Evolutionary conservation across 2,888 invertebrate species (phyloP).

Genomic region (Chalcis sispes): DNA sequence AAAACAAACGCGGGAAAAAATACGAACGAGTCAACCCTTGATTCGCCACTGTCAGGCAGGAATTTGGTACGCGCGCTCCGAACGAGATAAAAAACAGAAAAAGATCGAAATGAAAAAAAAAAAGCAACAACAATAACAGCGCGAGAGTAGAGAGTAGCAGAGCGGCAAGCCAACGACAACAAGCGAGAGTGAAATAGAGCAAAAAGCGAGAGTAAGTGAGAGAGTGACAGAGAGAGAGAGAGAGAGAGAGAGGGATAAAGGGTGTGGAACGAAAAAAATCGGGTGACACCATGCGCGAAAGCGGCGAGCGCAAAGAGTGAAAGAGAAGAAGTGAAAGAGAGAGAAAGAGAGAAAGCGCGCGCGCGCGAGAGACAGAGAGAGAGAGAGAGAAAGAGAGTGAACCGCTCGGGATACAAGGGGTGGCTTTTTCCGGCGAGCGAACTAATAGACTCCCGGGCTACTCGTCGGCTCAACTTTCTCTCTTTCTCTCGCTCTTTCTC

Average conservation of each 20-base stretch:
- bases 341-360: slow-evolving; percentile 52
- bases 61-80: slow-evolving; percentile 40
- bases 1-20: slow-evolving; percentile 38
- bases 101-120: not conserved
- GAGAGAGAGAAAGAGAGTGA: slow-evolving; percentile 51
- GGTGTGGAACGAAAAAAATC: slow-evolving; percentile 58
- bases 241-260: slow-evolving; percentile 60
- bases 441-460: slow-evolving; percentile 73
- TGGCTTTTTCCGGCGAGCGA: slow-evolving; percentile 71
- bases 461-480: slow-evolving; percentile 66
- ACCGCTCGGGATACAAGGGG: slow-evolving; percentile 62
- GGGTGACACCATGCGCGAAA: slow-evolving; percentile 55
- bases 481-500: slow-evolving; percentile 58
- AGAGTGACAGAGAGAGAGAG: slow-evolving; percentile 52
- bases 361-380: slow-evolving; percentile 51
- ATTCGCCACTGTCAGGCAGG: slow-evolving; percentile 48
- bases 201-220: not conserved
- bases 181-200: slow-evolving; percentile 47
- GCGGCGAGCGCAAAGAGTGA: slow-evolving; percentile 22
- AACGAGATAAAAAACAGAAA: slow-evolving; percentile 52
- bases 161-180: not conserved
- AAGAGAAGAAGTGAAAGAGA: slow-evolving; percentile 52
- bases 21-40: slow-evolving; percentile 32
- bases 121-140: not conserved
- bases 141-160: too few relatives aligned